Conservation (phyloP, 2,888 invertebrate species). For the Athripsodes cinereus region DNA sequence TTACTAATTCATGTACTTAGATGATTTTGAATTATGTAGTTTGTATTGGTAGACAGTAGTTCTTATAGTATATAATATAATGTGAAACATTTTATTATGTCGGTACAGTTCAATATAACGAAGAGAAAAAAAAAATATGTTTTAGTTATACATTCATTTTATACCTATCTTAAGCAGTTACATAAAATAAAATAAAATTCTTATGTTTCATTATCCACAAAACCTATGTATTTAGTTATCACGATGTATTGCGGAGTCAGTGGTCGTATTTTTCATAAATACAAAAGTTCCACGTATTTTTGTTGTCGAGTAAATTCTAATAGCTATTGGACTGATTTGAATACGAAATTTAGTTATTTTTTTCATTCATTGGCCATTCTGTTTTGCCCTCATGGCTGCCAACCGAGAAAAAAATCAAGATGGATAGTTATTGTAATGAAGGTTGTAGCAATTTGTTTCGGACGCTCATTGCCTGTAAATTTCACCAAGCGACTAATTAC, state of each 20-base stretch:
- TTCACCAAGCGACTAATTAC: not conserved
- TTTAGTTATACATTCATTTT: too few relatives aligned
- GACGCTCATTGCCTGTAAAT: not conserved
- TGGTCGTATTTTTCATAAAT: not conserved
- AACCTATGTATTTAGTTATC: not conserved
- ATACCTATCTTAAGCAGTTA: too few relatives aligned
- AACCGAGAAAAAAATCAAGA: slow-evolving; percentile 1
- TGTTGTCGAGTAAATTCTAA: not conserved
- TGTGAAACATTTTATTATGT: too few relatives aligned
- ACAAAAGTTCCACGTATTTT: not conserved
- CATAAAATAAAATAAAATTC: too few relatives aligned
- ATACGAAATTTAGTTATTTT: slow-evolving; percentile 18
- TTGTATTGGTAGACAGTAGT: too few relatives aligned
- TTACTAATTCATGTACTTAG: too few relatives aligned
- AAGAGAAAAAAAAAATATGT: too few relatives aligned
- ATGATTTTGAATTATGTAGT: too few relatives aligned
- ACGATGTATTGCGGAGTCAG: not conserved
- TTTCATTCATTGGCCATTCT: slow-evolving; percentile 3
- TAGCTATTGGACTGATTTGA: slow-evolving; percentile 15
- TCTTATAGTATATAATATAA: too few relatives aligned
- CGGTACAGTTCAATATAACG: too few relatives aligned
- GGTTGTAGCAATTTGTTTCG: not conserved
- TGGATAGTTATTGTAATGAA: not conserved
- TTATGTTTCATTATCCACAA: too few relatives aligned
- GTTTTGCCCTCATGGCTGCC: not conserved